A percentile compares a stretch with the other conserved stretches of the same genome.
These are phyloP conservation scores for Formicarius rufipectus DNA, from an alignment of 2,113 vertebrate genomes.

Conservation along the genomic window DNA sequence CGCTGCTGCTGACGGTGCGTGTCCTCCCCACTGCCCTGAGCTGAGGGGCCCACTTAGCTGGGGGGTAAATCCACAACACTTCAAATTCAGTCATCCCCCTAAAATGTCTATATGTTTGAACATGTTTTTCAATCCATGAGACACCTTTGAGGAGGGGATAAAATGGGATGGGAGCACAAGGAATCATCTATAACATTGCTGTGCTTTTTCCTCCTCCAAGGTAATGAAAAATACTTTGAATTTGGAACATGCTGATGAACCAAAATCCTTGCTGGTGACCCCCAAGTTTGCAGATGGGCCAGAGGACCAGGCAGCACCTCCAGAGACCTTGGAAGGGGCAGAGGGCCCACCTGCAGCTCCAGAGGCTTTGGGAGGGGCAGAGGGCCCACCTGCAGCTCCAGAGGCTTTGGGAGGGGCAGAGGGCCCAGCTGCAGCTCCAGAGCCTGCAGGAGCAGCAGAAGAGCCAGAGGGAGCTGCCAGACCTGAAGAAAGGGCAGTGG, in stretches of 20 bases:
- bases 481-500: not conserved
- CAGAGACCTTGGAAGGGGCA: accelerated
- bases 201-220: slow-evolving; percentile 35
- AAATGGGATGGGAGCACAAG: not conserved
- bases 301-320: not conserved
- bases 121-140: accelerated
- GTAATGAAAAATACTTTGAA: slow-evolving; percentile 61
- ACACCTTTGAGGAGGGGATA: not conserved
- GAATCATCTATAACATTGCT: not conserved
- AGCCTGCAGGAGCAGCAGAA: not conserved
- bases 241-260: not conserved
- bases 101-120: accelerated
- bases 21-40: not conserved
- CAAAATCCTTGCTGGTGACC: accelerated
- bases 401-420: accelerated
- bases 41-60: not conserved
- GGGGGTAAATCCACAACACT: not conserved
- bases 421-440: not conserved
- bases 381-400: no score
- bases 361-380: accelerated
- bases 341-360: not conserved
- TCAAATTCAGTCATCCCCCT: accelerated
- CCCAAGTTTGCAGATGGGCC: not conserved
- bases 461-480: not conserved
- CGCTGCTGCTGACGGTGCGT: slow-evolving; percentile 81